Evolutionary conservation across 1,140 invertebrate species (phyloP).

Genomic region (Subanguina moxae): DNA sequence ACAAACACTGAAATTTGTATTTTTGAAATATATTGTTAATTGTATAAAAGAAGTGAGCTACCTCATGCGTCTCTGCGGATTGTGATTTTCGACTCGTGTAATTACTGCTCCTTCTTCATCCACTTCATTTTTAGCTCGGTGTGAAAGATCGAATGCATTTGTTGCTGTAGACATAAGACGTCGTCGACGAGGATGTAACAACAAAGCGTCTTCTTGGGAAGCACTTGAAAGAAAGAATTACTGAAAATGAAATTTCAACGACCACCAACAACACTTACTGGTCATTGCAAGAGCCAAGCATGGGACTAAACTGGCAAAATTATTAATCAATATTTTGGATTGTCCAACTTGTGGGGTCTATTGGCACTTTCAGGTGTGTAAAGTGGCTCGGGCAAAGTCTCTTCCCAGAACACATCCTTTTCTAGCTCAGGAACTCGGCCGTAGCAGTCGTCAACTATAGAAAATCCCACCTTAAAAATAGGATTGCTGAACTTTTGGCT

Average conservation of each 20-base stretch:
- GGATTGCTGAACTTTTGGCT: not conserved
- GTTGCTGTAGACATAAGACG: slow-evolving; percentile 41
- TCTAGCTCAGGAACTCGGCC: slow-evolving; percentile 38
- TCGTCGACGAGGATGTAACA: slow-evolving; percentile 39
- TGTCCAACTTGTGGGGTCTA: slow-evolving; percentile 23
- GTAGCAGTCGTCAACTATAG: slow-evolving; percentile 45
- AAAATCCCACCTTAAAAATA: slow-evolving; percentile 31
- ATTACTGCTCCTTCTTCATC: slow-evolving; percentile 12
- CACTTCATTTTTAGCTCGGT: not conserved
- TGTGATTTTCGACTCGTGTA: slow-evolving; percentile 34
- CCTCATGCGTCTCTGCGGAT: slow-evolving; percentile 29
- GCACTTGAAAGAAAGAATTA: slow-evolving; percentile 16
- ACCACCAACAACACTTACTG: slow-evolving; percentile 22
- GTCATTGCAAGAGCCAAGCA: slow-evolving; percentile 45
- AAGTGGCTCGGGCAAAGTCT: slow-evolving; percentile 40
- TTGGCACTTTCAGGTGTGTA: slow-evolving; percentile 42
- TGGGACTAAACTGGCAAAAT: not conserved
- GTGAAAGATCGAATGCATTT: not conserved
- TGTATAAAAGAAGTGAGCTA: slow-evolving; percentile 11
- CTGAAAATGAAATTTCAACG: not conserved
- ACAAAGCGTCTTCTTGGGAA: slow-evolving; percentile 36
- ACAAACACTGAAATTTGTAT: slow-evolving; percentile 10
- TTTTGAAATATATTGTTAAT: not conserved
- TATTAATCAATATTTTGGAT: slow-evolving; percentile 26
- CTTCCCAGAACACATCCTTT: slow-evolving; percentile 45